A percentile compares a stretch with the other conserved stretches of the same genome.
These are phyloP conservation scores for Drosophila lini DNA, from an alignment of 1,140 invertebrate species.

Conservation along the genomic window DNA sequence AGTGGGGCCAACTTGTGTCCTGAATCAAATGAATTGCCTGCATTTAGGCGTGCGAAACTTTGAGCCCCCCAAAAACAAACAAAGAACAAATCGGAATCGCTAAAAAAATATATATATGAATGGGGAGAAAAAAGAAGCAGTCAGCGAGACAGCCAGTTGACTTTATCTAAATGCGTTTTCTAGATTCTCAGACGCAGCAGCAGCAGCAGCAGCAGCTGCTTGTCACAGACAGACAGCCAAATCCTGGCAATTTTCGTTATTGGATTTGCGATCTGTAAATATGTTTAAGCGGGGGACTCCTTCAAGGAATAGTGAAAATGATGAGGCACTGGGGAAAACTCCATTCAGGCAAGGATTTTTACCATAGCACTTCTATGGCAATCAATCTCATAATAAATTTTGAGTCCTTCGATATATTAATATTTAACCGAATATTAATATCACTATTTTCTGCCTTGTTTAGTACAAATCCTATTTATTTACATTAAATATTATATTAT, in stretches of 20 bases:
- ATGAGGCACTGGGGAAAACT: neutral
- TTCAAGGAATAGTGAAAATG: neutral
- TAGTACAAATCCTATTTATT: neutral
- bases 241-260: constrained; percentile 52
- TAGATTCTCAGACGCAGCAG: constrained; percentile 23
- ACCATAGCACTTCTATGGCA: too few species aligned
- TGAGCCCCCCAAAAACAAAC: constrained; percentile 15
- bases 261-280: constrained; percentile 45
- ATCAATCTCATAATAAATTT: neutral
- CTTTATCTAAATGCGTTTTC: constrained; percentile 51
- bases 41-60: constrained; percentile 39
- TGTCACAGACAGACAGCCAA: constrained; percentile 25
- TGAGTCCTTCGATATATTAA: neutral
- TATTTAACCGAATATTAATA: too few species aligned
- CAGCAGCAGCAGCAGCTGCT: constrained; percentile 4
- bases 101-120: neutral
- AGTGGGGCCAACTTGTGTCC: constrained; percentile 19
- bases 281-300: neutral
- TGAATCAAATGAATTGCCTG: constrained; percentile 26
- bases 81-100: constrained; percentile 34
- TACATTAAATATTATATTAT: too few species aligned
- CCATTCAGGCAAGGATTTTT: neutral
- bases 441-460: neutral
- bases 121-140: too few species aligned
- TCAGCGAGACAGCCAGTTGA: constrained; percentile 15